A percentile compares a stretch with the other conserved stretches of the same genome.
phyloP scores from a whole-genome alignment of 2,888 invertebrate genomes.

The Pandemis cinnamomeana region DNA sequence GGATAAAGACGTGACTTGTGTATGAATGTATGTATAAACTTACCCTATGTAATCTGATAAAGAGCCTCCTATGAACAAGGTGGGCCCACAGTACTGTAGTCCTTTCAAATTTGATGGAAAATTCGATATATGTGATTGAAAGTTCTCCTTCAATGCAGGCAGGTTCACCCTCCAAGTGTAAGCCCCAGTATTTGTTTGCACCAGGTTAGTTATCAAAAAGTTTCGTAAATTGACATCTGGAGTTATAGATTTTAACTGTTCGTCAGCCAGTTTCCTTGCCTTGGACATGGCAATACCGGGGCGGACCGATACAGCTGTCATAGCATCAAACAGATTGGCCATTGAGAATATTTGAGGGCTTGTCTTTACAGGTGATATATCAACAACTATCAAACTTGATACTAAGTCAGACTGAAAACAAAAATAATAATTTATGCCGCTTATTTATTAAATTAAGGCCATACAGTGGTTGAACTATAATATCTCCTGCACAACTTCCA shows the following conservation, averaged over 20 bases:
- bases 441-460: too few species aligned
- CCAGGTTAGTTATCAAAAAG: conserved; percentile 94
- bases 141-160: conserved; percentile 87
- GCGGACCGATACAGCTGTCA: conserved; percentile 86
- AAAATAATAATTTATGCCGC: not conserved
- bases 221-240: conserved; percentile 86
- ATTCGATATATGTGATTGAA: conserved; percentile 85
- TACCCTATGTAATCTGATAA: conserved; percentile 93
- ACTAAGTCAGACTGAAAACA: conserved; percentile 84
- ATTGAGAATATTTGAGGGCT: conserved; percentile 86
- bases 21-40: too few species aligned
- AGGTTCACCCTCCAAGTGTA: conserved; percentile 94
- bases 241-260: conserved; percentile 85
- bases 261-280: conserved; percentile 86
- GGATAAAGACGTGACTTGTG: too few species aligned
- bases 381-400: conserved; percentile 88
- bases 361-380: conserved; percentile 87
- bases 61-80: conserved; percentile 93
- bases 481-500: too few species aligned
- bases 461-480: too few species aligned
- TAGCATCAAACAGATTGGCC: conserved; percentile 87
- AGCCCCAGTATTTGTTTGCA: conserved; percentile 85
- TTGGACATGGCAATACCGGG: conserved; percentile 87
- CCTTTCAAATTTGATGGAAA: conserved; percentile 85
- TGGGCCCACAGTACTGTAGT: conserved; percentile 87